A percentile compares a stretch with the other conserved stretches of the same genome.
These are phyloP conservation scores for Marcusenius ussheri DNA, from an alignment of 2,113 vertebrate genomes.

Conservation along the genomic window DNA sequence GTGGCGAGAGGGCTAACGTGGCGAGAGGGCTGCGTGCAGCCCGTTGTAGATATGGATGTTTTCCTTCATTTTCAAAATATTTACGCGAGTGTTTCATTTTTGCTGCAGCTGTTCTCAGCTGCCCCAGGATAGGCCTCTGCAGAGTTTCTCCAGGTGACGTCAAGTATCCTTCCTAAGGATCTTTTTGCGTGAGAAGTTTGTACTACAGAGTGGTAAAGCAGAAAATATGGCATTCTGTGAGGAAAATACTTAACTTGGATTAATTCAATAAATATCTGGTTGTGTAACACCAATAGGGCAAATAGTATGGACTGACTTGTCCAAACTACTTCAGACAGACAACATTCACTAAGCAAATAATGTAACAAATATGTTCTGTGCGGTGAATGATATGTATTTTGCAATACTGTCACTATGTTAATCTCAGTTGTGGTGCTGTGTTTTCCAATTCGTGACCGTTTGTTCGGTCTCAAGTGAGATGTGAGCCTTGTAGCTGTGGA, in stretches of 20 bases:
- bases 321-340: neutral
- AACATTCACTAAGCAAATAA: neutral
- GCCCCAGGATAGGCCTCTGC: neutral
- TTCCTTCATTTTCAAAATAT: conserved; percentile 14
- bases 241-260: neutral
- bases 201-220: neutral
- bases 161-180: neutral
- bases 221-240: neutral
- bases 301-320: neutral
- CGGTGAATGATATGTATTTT: neutral
- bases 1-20: neutral
- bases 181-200: neutral
- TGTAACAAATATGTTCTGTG: neutral
- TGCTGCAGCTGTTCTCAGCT: neutral
- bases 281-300: neutral
- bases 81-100: neutral
- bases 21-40: neutral
- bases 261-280: neutral
- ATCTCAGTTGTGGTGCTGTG: neutral
- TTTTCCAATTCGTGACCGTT: neutral
- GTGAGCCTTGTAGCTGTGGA: neutral
- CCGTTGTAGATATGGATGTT: neutral
- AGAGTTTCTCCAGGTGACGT: neutral
- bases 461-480: neutral
- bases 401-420: neutral